These are phyloP conservation scores for Drosophila orosa DNA, from an alignment of 1,140 invertebrate genomes.

Conservation along the genomic window DNA sequence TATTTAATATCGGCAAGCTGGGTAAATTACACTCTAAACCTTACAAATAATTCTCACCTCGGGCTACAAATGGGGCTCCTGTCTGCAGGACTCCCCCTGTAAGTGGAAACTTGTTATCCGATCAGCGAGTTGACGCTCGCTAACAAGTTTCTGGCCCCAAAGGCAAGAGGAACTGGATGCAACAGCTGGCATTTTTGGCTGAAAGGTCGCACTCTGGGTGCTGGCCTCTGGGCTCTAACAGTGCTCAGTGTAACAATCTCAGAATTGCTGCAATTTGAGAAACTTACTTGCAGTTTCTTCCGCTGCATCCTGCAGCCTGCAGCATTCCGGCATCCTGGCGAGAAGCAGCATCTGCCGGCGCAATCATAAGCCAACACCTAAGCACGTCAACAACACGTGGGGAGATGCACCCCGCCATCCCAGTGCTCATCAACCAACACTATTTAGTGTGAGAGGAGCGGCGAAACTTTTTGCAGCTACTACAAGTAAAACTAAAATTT, in stretches of 20 bases:
- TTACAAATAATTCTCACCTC: background rate
- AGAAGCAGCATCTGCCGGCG: constrained; percentile 60
- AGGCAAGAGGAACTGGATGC: background rate
- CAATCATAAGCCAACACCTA: constrained; percentile 82
- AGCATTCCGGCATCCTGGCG: background rate
- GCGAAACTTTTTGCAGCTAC: constrained; percentile 73
- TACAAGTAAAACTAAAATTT: constrained; percentile 82
- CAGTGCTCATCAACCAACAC: constrained; percentile 60
- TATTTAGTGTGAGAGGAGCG: constrained; percentile 67
- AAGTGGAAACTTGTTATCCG: constrained; percentile 40
- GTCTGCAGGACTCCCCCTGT: background rate
- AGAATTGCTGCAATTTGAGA: constrained; percentile 75
- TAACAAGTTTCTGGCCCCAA: constrained; percentile 12
- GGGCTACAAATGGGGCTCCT: background rate
- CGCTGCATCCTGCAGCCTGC: constrained; percentile 56
- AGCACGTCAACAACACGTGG: constrained; percentile 76
- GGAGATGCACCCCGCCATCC: constrained; percentile 13
- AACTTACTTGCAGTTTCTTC: constrained; percentile 81
- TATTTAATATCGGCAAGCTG: background rate
- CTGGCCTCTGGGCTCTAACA: constrained; percentile 25
- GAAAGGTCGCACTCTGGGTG: constrained; percentile 21
- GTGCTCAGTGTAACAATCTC: constrained; percentile 63
- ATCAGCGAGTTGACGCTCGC: constrained; percentile 15
- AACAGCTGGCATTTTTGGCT: constrained; percentile 30
- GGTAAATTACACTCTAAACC: background rate